Conservation (phyloP, 2,888 invertebrate genomes). For the Diarsia rubi region DNA sequence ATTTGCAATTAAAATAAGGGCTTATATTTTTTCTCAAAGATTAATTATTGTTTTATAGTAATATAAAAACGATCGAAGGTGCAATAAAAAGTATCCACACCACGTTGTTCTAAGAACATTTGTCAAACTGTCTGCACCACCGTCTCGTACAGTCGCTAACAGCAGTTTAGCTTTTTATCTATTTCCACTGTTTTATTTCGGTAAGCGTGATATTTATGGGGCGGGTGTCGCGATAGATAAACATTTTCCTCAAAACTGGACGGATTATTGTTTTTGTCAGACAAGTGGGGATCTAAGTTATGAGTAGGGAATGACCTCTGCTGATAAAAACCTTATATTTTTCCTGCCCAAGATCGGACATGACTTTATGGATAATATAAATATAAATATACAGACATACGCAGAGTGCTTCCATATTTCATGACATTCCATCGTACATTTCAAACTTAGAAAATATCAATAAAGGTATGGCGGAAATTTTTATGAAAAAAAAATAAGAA, state of each 20-base stretch:
- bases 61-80: constrained; percentile 41
- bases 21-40: constrained; percentile 12
- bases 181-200: constrained; percentile 87
- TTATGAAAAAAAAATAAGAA: constrained; percentile 80
- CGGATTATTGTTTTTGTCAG: constrained; percentile 89
- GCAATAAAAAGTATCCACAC: constrained; percentile 47
- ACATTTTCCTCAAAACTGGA: constrained; percentile 86
- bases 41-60: constrained; percentile 30
- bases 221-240: constrained; percentile 88
- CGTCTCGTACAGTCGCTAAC: constrained; percentile 76
- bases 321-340: constrained; percentile 74
- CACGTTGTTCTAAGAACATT: constrained; percentile 67
- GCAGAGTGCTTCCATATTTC: constrained; percentile 51
- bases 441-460: constrained; percentile 80
- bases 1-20: constrained; percentile 27
- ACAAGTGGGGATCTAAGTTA: constrained; percentile 84
- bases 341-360: constrained; percentile 37
- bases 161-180: constrained; percentile 86
- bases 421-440: constrained; percentile 73
- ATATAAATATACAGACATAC: constrained; percentile 39
- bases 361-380: constrained; percentile 25
- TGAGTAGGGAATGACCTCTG: constrained; percentile 83
- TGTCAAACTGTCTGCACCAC: constrained; percentile 80
- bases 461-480: constrained; percentile 81
- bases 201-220: constrained; percentile 86